These are phyloP conservation scores for Marcusenius ussheri DNA, from an alignment of 2,113 vertebrate genomes.

Conservation along the genomic window DNA sequence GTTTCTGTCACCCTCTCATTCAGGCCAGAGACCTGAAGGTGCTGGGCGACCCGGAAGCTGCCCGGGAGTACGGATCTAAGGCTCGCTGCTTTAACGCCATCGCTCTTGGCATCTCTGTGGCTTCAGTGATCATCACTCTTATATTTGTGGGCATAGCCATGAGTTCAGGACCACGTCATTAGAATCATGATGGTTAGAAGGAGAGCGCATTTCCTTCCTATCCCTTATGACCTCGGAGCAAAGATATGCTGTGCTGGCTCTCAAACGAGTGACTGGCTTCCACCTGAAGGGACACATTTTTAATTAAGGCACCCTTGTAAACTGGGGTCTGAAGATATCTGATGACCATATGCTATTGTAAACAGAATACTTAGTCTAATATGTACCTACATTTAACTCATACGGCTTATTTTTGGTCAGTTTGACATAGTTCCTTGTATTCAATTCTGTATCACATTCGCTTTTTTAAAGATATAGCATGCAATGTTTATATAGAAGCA, in stretches of 20 bases:
- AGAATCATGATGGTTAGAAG: not conserved
- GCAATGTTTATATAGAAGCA: not conserved
- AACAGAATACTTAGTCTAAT: not conserved
- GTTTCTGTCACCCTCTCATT: not conserved
- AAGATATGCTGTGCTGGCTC: not conserved
- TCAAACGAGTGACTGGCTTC: not conserved
- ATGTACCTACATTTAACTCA: not conserved
- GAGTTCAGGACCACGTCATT: not conserved
- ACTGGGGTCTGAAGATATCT: not conserved
- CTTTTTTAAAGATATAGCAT: not conserved
- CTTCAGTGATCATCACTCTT: not conserved
- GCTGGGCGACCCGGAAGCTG: not conserved
- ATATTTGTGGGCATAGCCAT: not conserved
- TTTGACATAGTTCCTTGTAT: not conserved
- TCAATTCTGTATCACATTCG: not conserved
- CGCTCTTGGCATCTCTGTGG: not conserved
- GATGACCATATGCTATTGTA: not conserved
- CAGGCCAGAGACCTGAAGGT: not conserved
- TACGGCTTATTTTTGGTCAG: not conserved
- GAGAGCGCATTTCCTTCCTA: not conserved
- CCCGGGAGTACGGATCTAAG: not conserved
- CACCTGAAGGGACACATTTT: not conserved
- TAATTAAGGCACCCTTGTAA: not conserved
- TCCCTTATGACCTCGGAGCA: not conserved
- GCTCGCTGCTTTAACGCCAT: not conserved